These are phyloP conservation scores for Priocnemis perturbator DNA, from an alignment of 2,888 invertebrate genomes.

Conservation along the genomic window DNA sequence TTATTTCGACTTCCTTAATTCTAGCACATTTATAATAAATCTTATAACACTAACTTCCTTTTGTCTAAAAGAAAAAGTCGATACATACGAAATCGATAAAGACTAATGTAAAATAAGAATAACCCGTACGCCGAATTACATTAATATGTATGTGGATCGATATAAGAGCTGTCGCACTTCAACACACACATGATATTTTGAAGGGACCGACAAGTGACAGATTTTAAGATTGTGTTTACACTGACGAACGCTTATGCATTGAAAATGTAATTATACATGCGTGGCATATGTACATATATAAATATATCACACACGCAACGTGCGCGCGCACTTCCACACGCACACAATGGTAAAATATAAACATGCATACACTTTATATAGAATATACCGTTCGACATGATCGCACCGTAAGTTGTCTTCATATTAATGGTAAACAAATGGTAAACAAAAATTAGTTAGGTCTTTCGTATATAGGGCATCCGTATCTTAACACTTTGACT, in stretches of 20 bases:
- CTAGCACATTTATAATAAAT: constrained; percentile 60
- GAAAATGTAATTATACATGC: neutral
- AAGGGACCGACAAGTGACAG: constrained; percentile 7
- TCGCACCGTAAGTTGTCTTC: no score
- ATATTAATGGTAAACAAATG: no score
- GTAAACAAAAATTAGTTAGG: no score
- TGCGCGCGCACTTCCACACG: neutral
- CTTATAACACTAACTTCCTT: constrained; percentile 50
- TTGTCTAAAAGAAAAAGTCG: constrained; percentile 44
- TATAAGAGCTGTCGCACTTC: constrained; percentile 18
- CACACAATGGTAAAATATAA: neutral
- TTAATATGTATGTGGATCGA: constrained; percentile 7
- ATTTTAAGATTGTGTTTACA: no score
- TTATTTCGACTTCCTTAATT: constrained; percentile 54
- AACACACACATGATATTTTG: constrained; percentile 24
- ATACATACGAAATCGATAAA: constrained; percentile 35
- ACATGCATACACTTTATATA: neutral
- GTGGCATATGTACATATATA: neutral
- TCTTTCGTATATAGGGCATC: no score
- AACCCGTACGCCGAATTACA: constrained; percentile 35
- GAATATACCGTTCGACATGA: no score
- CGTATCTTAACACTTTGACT: no score
- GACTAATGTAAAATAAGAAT: constrained; percentile 30
- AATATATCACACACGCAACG: no score
- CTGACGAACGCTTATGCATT: no score